Base-by-base conservation (phyloP, 2,113 vertebrate species). In the Bubalus kerabau region DNA sequence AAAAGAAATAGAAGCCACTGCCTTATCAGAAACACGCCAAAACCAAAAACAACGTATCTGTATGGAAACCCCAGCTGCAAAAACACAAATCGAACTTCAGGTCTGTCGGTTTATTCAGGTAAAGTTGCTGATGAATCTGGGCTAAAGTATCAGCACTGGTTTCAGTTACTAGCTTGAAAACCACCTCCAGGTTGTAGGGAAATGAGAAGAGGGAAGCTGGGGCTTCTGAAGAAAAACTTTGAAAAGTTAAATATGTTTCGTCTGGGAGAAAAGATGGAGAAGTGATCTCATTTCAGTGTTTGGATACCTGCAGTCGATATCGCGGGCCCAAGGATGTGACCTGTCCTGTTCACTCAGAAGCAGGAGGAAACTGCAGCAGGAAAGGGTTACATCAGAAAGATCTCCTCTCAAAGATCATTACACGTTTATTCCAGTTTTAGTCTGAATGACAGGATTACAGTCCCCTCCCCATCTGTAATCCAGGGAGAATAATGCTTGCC, bases 241-340 rank as follows among this genome's bases (percentile, higher is more conserved):
- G 94, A 96, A 96, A 93, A 85, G 91, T 96, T 98, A 97, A 98
- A 98, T 97, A 90, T 96, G 98, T 98, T 98, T 98, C 92, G 60
- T 98, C 98, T 98, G 97, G 95, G 59, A 59, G 48, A 24, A 84
- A 95, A 95, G 93, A 94, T 43, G 90, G 90, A 76, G 85, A 88
- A 78, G 96, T 97, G 97, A 98, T 98, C 96, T 98, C 97, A 96
- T 98, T 98, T 97, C 98, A 98, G 43, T 97, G 96, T 98, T 98
- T 96, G 98, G 97, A 94, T 98, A 97, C 98, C 96, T 97, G 95
- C 64, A 54, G 91, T 52, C 88, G 97, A 97, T 95, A 98, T n/a
- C 32, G 17, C 85, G 48, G 92, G 23, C 57, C 64, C 78, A 82
- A 97, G 26, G 86, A 97, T 80, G 89, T 98, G 98, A 97, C 96